Conservation (phyloP, 2,888 invertebrate genomes). For the Lepidocyrtinus sp. region DNA sequence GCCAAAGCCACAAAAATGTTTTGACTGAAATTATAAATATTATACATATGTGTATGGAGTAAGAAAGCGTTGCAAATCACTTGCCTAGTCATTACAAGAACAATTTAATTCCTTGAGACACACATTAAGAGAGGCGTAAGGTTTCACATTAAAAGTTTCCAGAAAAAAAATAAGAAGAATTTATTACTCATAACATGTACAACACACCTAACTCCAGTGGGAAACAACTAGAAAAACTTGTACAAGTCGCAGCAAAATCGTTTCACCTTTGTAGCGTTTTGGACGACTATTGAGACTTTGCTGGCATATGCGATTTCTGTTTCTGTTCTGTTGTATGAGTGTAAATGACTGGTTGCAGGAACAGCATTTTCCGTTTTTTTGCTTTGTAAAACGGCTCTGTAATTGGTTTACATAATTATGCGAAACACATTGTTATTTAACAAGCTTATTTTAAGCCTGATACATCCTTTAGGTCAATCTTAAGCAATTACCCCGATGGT, state of each 20-base stretch:
- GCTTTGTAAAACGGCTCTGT: not conserved
- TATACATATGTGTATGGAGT: not conserved
- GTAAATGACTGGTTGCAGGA: too few relatives aligned
- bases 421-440: not conserved
- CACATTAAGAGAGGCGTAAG: not conserved
- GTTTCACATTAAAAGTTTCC: not conserved
- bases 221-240: not conserved
- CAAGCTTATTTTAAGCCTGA: not conserved
- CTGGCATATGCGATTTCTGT: not conserved
- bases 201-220: not conserved
- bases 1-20: not conserved
- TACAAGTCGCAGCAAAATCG: not conserved
- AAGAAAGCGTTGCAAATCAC: not conserved
- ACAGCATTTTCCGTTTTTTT: too few relatives aligned
- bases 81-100: not conserved
- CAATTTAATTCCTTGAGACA: not conserved
- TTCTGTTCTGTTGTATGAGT: not conserved
- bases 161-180: not conserved
- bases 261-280: not conserved
- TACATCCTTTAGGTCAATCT: not conserved
- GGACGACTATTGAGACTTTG: not conserved
- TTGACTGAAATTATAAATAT: not conserved
- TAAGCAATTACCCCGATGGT: too few relatives aligned
- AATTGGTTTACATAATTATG: not conserved
- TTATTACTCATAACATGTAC: not conserved